phyloP scores from a whole-genome alignment of 2,113 vertebrate species.

The Sturnus vulgaris region DNA sequence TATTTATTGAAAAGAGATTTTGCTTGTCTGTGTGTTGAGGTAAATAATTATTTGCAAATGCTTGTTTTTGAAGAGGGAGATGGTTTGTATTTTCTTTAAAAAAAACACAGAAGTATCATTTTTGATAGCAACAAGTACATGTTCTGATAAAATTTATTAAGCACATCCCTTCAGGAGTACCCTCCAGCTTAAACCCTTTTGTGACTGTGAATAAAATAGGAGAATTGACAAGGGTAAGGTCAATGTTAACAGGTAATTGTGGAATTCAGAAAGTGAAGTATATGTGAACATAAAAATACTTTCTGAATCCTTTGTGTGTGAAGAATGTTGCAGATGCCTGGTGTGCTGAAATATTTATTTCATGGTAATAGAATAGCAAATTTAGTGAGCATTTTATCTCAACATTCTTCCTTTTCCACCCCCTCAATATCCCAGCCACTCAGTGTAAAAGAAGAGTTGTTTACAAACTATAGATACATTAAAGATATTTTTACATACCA shows the following conservation, averaged over 20 bases:
- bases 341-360: not conserved
- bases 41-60: conserved; percentile 34
- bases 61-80: not conserved
- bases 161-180: not conserved
- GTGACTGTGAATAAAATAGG: not conserved
- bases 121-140: not conserved
- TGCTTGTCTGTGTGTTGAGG: not conserved
- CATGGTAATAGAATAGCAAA: not conserved
- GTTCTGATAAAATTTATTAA: not conserved
- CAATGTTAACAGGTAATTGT: not conserved
- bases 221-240: not conserved
- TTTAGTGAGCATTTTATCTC: not conserved
- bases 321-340: not conserved
- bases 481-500: not conserved
- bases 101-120: fast-evolving
- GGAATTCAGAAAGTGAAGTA: not conserved
- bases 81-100: not conserved
- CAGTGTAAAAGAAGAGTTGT: not conserved
- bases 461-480: not conserved
- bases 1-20: conserved; percentile 34
- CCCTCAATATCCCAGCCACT: not conserved
- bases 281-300: not conserved
- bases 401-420: not conserved
- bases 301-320: not conserved
- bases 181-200: not conserved